Conservation (phyloP, 2,113 vertebrate genomes). For the Gulo gulo region DNA sequence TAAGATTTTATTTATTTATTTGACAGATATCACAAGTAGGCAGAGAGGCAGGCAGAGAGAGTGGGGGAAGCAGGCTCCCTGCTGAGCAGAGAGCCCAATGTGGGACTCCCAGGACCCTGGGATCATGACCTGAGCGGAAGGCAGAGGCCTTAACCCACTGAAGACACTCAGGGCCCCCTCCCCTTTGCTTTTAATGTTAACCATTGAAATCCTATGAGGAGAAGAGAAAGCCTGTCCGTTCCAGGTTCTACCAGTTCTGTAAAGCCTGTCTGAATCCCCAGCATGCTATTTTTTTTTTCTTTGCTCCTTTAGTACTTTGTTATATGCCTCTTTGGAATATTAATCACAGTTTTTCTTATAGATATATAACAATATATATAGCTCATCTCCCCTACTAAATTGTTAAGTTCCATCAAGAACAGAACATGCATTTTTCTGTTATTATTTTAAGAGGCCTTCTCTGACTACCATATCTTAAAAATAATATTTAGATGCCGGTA, state of each 20-base stretch:
- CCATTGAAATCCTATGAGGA: not conserved
- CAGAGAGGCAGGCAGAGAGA: too few relatives aligned
- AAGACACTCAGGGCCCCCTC: not conserved
- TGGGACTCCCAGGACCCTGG: too few relatives aligned
- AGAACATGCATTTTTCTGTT: not conserved
- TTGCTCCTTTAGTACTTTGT: slow-evolving; percentile 3
- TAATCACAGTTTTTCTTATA: slow-evolving; percentile 9
- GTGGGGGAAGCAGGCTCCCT: too few relatives aligned
- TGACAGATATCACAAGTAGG: too few relatives aligned
- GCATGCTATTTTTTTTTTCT: not conserved
- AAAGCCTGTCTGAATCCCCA: slow-evolving; percentile 15
- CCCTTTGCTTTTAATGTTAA: slow-evolving; percentile 45
- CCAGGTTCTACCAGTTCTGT: not conserved
- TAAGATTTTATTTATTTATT: too few relatives aligned
- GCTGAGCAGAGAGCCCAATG: too few relatives aligned
- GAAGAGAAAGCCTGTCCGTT: not conserved
- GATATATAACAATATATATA: not conserved
- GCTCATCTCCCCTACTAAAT: not conserved
- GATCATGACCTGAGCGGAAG: too few relatives aligned
- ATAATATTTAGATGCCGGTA: slow-evolving; percentile 14
- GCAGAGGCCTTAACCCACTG: too few relatives aligned
- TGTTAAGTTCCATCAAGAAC: not conserved
- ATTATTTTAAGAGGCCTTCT: not conserved
- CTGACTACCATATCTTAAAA: not conserved
- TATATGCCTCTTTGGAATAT: not conserved